These are phyloP conservation scores for Aplysina aerophoba DNA, from an alignment of 37 sponge, comb jelly and placozoan species.

Conservation along the genomic window DNA sequence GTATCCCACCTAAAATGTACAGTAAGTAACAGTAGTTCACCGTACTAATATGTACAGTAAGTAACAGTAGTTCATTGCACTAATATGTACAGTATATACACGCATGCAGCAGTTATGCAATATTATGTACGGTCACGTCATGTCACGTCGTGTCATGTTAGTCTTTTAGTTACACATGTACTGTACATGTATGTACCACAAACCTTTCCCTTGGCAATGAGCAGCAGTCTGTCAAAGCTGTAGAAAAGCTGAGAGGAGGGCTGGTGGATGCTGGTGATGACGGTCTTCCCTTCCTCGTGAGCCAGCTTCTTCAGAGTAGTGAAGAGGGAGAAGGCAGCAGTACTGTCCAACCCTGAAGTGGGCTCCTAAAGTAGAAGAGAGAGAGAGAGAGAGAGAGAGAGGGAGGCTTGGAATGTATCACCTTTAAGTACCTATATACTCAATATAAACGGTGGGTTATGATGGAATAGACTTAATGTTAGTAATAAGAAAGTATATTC, in stretches of 20 bases:
- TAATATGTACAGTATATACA: constrained; percentile 10
- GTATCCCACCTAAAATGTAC: constrained; percentile 56
- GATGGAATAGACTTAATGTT: too few species aligned
- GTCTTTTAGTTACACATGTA: not conserved
- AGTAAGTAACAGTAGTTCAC: too few species aligned
- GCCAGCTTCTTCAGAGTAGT: constrained; percentile 57
- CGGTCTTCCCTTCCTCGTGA: constrained; percentile 43
- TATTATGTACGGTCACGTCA: too few species aligned
- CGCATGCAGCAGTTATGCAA: too few species aligned
- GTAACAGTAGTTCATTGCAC: too few species aligned
- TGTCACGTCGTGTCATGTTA: too few species aligned
- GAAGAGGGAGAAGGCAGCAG: constrained; percentile 69
- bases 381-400: constrained; percentile 7
- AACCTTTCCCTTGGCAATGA: constrained; percentile 77
- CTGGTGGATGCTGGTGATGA: constrained; percentile 83
- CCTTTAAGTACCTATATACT: too few species aligned
- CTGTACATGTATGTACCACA: not conserved
- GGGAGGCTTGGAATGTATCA: too few species aligned
- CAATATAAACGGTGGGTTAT: too few species aligned
- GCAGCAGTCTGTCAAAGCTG: constrained; percentile 77
- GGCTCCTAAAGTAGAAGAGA: constrained; percentile 68
- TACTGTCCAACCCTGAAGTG: constrained; percentile 89
- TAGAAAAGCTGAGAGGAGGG: constrained; percentile 83
- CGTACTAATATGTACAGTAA: constrained; percentile 21
- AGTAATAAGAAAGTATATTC: too few species aligned